Evolutionary conservation across 2,888 invertebrate species (phyloP), one percentile per base, ranked within the genome.

Genomic region (Polietes domitor): DNA sequence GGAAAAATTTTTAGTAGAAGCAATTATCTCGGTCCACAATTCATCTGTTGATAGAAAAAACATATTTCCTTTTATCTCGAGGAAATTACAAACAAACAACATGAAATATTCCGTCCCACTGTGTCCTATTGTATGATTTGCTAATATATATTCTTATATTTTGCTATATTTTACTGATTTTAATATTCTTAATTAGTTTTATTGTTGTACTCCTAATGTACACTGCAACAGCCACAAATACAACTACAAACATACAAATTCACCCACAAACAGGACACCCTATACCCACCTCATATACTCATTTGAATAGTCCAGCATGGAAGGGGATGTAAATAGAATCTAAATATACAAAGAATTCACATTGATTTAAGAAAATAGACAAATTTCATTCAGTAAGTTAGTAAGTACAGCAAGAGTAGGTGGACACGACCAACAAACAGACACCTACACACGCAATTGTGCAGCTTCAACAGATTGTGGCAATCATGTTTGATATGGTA

Each of bases 101-200:
- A n/a, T n/a, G n/a, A n/a, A n/a, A n/a, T n/a, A n/a, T n/a, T n/a
- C 12, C 1, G 9, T 26, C 50, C 26, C 50, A 65, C 41, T 19
- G 24, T 19, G 2, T 28, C 28, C n/a, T 26, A 17, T 3, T 3
- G 10, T 37, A 37, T 81, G 72, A 77, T 73, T 77, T 77, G 47
- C n/a, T 47, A 47, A 47, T 47, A 47, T 47, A 47, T n/a, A 47
- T 47, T 77, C 47, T 17, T 55, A 81, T 61, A 72, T 77, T 73
- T 77, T 73, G 72, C 70, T 53, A 70, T 82, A 70, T 70, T 74
- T 82, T 71, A 53, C 74, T 73, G 41, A 43, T 77, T 70, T 53
- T 77, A 61, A 53, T 77, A 61, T 74, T 82, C 70, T 70, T 82
- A 82, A 82, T 77, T 74, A 82, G 70, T 4, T 77, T 77, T 77